Conservation (phyloP, 2,113 vertebrate genomes). For the Lathamus discolor region DNA sequence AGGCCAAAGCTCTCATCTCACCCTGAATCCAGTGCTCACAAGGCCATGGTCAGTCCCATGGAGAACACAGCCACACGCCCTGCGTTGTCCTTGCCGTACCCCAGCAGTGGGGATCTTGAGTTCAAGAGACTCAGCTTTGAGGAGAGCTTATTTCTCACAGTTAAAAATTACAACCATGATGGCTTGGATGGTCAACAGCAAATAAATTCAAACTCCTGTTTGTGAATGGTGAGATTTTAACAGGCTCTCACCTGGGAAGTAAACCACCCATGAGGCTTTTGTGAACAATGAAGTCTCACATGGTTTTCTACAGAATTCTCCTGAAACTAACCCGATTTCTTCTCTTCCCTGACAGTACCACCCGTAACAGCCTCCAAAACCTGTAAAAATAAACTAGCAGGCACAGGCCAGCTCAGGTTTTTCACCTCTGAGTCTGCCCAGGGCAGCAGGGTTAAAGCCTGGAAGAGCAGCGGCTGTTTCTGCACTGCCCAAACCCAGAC, state of each 20-base stretch:
- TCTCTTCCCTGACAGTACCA: neutral
- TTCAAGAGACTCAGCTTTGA: neutral
- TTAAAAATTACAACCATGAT: rapidly evolving
- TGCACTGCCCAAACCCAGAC: neutral
- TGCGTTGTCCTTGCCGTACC: rapidly evolving
- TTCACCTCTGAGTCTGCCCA: neutral
- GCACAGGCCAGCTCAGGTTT: neutral
- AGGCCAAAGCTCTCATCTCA: neutral
- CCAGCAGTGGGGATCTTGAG: neutral
- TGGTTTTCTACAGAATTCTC: neutral
- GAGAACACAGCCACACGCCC: rapidly evolving
- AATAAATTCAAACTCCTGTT: neutral
- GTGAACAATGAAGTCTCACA: neutral
- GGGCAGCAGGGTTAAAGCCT: neutral
- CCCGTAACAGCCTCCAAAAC: neutral
- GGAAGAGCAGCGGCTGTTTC: neutral
- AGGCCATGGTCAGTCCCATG: neutral
- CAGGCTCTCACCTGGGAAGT: neutral
- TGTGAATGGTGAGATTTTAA: neutral
- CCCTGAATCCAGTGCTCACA: neutral
- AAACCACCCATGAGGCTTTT: neutral
- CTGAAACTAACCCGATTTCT: neutral
- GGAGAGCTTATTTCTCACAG: neutral
- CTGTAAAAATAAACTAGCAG: neutral
- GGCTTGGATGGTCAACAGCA: neutral